Evolutionary conservation across 2,888 invertebrate species (phyloP), one percentile per base, ranked within the genome.

Genomic region (Drosophila meridionalis): DNA sequence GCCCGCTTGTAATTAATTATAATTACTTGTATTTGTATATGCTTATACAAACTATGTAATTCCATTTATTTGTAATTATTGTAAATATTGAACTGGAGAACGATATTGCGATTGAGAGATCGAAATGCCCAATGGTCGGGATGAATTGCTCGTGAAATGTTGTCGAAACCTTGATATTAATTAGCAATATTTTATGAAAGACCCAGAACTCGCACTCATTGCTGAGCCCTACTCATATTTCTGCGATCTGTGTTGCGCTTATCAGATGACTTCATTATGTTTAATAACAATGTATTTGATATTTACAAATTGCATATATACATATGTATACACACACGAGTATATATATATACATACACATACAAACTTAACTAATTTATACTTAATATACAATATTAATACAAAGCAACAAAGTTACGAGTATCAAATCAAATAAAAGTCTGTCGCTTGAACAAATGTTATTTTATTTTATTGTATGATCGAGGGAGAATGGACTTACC

Each of bases 281-380:
- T 73, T 71, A 74, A 71, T 70, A 70, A 86, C 71, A 73, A 76
- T 86, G 73, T 86, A 82, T 79, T 89, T 87, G 84, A 84, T 87
- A 87, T 89, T 89, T 89, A 83, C 82, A 78, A 87, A 81, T 69
- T 75, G 68, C 77, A 73, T 70, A 80, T 74, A 79, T 52, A 78
- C 63, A 68, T 56, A 61, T 70, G 57, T 60, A 74, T 60, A 74
- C 52, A 60, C 59, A 79, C 38, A 53, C 64, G 52, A 55, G 75
- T 20, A 38, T 38, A 38, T 38, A 38, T 14, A 40, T 28, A 47
- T 60, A 68, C 72, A 72, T 72, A 70, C 56, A 78, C 48, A 72
- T 55, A 73, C 70, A 79, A 85, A 82, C 83, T 76, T 89, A 89
- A 87, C 73, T 85, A 85, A 89, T 87, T 85, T 89, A 89, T 82